phyloP scores from a whole-genome alignment of 2,888 invertebrate genomes.

The Caenorhabditis parvicauda region DNA sequence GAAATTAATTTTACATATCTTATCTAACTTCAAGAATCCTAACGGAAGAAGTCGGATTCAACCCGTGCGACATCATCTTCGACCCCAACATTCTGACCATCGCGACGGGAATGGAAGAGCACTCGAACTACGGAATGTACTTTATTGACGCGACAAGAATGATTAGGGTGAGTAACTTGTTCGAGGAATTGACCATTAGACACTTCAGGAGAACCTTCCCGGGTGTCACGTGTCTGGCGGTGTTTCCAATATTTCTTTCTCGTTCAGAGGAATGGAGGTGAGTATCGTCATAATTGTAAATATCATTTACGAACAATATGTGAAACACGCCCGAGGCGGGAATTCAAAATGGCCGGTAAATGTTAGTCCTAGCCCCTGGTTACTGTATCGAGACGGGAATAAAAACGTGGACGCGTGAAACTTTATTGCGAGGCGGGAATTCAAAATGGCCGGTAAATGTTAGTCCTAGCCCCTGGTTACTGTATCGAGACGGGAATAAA shows the following conservation, averaged over 20 bases:
- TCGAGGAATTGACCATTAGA: background rate
- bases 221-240: slow-evolving; percentile 69
- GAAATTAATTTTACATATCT: background rate
- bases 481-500: too few relatives aligned
- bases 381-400: too few relatives aligned
- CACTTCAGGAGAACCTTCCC: slow-evolving; percentile 64
- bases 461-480: too few relatives aligned
- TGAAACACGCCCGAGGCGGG: too few relatives aligned
- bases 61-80: slow-evolving; percentile 69
- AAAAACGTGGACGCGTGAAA: too few relatives aligned
- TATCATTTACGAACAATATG: too few relatives aligned
- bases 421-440: too few relatives aligned
- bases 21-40: slow-evolving; percentile 66
- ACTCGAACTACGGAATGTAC: slow-evolving; percentile 67
- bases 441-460: too few relatives aligned
- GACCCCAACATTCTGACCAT: slow-evolving; percentile 71
- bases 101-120: slow-evolving; percentile 71
- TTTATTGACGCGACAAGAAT: slow-evolving; percentile 67
- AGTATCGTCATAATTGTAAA: background rate
- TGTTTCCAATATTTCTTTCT: slow-evolving; percentile 70
- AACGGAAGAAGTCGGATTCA: slow-evolving; percentile 67
- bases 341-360: too few relatives aligned
- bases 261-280: slow-evolving; percentile 69
- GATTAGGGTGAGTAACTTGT: slow-evolving; percentile 65
- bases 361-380: too few relatives aligned